Evolutionary conservation across 2,113 vertebrate species (phyloP).

Genomic region (Tachuris rubrigastra): DNA sequence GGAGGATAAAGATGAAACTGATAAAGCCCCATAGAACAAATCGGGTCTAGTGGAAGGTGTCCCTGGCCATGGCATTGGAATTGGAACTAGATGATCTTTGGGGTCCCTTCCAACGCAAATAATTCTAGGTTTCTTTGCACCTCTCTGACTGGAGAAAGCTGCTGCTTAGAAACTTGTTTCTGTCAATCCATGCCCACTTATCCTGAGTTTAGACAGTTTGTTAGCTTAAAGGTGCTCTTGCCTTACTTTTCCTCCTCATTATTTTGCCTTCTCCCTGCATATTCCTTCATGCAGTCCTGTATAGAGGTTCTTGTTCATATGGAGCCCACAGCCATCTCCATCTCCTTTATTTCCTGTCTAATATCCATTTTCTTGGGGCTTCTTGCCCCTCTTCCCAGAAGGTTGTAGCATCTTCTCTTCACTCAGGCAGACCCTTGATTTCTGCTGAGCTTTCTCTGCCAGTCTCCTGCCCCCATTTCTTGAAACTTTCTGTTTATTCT

Average conservation of each 20-base stretch:
- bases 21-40: not conserved
- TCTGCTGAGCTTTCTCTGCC: not conserved
- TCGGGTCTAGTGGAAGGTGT: not conserved
- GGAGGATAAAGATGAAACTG: not conserved
- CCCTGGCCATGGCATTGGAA: not conserved
- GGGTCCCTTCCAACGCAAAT: not conserved
- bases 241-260: not conserved
- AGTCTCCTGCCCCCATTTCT: not conserved
- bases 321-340: not conserved
- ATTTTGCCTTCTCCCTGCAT: not conserved
- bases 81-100: not conserved
- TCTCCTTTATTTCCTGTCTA: not conserved
- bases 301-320: not conserved
- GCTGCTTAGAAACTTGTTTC: not conserved
- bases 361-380: not conserved
- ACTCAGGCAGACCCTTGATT: not conserved
- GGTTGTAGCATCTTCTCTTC: not conserved
- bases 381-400: not conserved
- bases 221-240: not conserved
- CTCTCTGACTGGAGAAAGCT: not conserved
- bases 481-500: not conserved
- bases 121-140: not conserved
- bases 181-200: not conserved
- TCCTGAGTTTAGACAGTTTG: not conserved
- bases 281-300: not conserved